A percentile compares a stretch with the other conserved stretches of the same genome.
Conservation (phyloP, 1,140 invertebrate species). For the Laodelphax striatellus region DNA sequence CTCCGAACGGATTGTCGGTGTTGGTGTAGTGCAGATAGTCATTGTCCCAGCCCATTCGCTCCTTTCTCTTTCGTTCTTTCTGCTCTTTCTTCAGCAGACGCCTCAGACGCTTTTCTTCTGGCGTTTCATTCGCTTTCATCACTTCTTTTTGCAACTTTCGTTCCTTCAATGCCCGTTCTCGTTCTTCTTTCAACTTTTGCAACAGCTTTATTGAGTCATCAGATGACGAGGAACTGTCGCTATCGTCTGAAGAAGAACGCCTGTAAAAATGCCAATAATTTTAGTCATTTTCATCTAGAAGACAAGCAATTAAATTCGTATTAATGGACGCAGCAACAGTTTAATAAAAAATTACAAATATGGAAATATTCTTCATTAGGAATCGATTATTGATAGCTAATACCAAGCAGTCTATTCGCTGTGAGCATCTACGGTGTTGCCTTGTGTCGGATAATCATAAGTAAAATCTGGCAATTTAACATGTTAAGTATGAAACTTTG, state of each 20-base stretch:
- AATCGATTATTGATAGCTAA: too few relatives aligned
- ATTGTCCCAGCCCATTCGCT: constrained; percentile 92
- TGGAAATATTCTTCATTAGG: too few relatives aligned
- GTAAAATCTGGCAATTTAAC: too few relatives aligned
- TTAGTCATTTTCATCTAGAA: too few relatives aligned
- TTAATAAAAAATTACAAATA: too few relatives aligned
- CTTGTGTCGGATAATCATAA: too few relatives aligned
- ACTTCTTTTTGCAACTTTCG: constrained; percentile 64
- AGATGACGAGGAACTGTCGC: constrained; percentile 27
- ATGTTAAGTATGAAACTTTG: too few relatives aligned
- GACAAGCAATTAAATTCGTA: too few relatives aligned
- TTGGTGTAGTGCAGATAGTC: constrained; percentile 95
- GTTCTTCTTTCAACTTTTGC: constrained; percentile 57
- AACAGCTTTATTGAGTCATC: constrained; percentile 53
- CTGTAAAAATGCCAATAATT: not conserved
- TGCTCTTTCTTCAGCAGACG: constrained; percentile 80
- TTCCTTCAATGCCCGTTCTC: constrained; percentile 50
- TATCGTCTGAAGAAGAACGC: constrained; percentile 7
- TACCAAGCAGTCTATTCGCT: too few relatives aligned
- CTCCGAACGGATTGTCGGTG: constrained; percentile 96
- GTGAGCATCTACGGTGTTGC: too few relatives aligned
- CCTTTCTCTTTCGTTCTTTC: constrained; percentile 78
- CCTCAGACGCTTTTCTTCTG: constrained; percentile 84
- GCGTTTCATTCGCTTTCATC: constrained; percentile 83
- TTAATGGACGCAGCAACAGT: too few relatives aligned